Percentiles rank a stretch among this genome's conserved stretches.
phyloP scores from a whole-genome alignment of 2,888 invertebrate species.

The Acleris literana region DNA sequence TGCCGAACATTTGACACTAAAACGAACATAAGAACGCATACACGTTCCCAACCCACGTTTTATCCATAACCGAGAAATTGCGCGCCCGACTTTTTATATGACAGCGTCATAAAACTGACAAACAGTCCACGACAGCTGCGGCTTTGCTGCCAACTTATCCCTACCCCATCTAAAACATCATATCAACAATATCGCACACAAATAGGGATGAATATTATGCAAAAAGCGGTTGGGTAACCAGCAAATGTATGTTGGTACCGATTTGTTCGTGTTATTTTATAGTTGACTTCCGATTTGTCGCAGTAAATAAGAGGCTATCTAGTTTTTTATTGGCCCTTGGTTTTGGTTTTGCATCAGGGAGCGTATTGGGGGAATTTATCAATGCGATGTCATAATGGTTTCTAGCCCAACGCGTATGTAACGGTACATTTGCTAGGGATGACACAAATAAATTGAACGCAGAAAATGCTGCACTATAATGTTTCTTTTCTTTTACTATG shows the following conservation, averaged over 20 bases:
- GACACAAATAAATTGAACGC: no score
- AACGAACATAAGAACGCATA: neutral
- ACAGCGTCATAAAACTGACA: conserved; percentile 38
- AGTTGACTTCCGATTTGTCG: conserved; percentile 30
- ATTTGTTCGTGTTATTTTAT: conserved; percentile 26
- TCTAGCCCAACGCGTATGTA: neutral
- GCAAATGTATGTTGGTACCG: conserved; percentile 15
- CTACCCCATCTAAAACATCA: conserved; percentile 5
- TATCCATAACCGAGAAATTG: conserved; percentile 20
- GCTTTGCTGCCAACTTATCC: conserved; percentile 15
- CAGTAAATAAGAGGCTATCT: conserved; percentile 20
- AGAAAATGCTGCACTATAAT: no score
- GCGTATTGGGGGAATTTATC: neutral
- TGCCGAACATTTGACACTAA: neutral
- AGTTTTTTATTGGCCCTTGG: conserved; percentile 12
- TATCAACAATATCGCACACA: neutral
- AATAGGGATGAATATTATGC: neutral
- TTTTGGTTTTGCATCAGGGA: no score
- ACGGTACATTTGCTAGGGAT: no score
- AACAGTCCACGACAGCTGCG: conserved; percentile 37
- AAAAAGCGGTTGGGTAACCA: neutral
- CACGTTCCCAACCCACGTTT: conserved; percentile 17
- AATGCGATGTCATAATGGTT: neutral
- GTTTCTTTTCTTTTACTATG: no score
- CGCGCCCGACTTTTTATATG: conserved; percentile 33